Percentiles rank a stretch among this genome's conserved stretches.
Evolutionary conservation across 1,140 invertebrate genomes (phyloP).

Genomic region (Teleogryllus occipitalis): DNA sequence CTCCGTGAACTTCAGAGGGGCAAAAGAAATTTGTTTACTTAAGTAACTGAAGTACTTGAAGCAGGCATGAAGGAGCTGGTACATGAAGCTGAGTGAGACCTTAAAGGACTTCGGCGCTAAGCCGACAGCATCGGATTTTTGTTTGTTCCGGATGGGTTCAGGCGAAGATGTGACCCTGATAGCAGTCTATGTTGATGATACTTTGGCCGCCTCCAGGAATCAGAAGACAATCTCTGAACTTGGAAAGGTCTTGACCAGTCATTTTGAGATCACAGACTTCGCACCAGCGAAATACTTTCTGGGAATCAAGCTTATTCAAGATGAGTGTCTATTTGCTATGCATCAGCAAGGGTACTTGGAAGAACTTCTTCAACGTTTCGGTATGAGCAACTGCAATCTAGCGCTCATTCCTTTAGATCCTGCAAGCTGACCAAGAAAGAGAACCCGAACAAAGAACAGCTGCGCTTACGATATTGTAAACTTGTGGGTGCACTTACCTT

Average conservation of each 20-base stretch:
- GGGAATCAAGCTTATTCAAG: slow-evolving; percentile 24
- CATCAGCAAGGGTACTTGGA: slow-evolving; percentile 27
- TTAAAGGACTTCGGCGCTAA: slow-evolving; percentile 26
- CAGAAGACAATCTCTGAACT: slow-evolving; percentile 20
- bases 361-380: slow-evolving; percentile 29
- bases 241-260: slow-evolving; percentile 23
- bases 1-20: background rate
- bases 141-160: slow-evolving; percentile 30
- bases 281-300: slow-evolving; percentile 25
- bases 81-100: slow-evolving; percentile 17
- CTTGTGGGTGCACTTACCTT: slow-evolving; percentile 36
- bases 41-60: slow-evolving; percentile 24
- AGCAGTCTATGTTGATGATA: slow-evolving; percentile 34
- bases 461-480: slow-evolving; percentile 28
- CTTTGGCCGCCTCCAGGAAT: slow-evolving; percentile 31
- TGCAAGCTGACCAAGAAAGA: slow-evolving; percentile 22
- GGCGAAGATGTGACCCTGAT: slow-evolving; percentile 27
- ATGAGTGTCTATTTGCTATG: slow-evolving; percentile 22
- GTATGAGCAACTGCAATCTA: slow-evolving; percentile 29
- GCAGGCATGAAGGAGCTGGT: slow-evolving; percentile 22
- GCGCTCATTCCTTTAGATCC: slow-evolving; percentile 28
- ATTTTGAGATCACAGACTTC: slow-evolving; percentile 29
- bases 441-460: slow-evolving; percentile 13
- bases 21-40: slow-evolving; percentile 23
- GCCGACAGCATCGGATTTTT: slow-evolving; percentile 29